Evolutionary conservation across 1,140 invertebrate species (phyloP), one percentile per base, ranked within the genome.

Genomic region (Drosophila paulistorum): DNA sequence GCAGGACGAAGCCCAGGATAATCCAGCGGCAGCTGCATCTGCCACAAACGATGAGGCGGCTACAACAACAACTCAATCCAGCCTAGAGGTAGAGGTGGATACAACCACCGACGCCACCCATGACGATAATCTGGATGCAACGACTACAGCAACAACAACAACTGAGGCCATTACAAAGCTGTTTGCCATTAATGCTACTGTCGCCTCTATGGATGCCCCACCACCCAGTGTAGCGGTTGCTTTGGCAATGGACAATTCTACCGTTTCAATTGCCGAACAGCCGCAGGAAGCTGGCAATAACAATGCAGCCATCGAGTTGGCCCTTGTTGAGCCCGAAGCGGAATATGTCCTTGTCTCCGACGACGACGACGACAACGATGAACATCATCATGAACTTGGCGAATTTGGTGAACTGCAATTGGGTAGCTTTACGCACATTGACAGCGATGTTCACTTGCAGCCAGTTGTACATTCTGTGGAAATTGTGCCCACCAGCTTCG

Each of bases 401-500:
- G 45, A 51, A 23, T 51, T 51, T 11, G 45, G 45, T 51, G 45
- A 77, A 58, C 48, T 77, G 35, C 81, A 91, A 57, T 68, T 91
- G 57, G 90, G 80, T 58, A 87, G 77, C 65, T 91, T 90, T 64
- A 87, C 90, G 66, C 85, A 91, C 71, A 81, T 87, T 57, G 90
- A 79, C 61, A 91, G 90, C 68, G 90, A 79, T 59, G 76, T 68
- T 23, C 82, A 90, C 61, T 68, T 91, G 70, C 90, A 91, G 77
- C 90, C 90, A 10, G 90, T 87, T 41, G 90, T 91, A 23, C 90
- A 91, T 39, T 91, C 90, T 9, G 80, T 91, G 9, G 90, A 91
- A 75, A 91, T 91, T 58, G 90, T 91, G 57, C 90, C 90, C 58
- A 84, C 90, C 37, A 76, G 85, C 61, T 58, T 91, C 65, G 90